These are phyloP conservation scores for Drosophila kuntzei DNA, from an alignment of 2,888 invertebrate genomes.

Conservation along the genomic window DNA sequence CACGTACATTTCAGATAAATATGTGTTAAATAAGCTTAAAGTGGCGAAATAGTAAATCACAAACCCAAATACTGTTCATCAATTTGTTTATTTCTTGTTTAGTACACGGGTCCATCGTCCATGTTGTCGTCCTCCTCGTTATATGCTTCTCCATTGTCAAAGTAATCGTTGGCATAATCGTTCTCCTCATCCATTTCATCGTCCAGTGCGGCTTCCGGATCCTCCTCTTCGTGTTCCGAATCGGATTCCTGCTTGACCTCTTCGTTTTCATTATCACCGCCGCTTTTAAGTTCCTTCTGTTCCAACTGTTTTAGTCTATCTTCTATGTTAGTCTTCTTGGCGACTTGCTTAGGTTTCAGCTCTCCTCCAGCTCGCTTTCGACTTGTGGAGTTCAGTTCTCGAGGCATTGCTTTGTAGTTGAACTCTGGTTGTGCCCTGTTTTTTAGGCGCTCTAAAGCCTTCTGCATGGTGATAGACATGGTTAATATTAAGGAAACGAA, in stretches of 20 bases:
- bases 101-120: constrained; percentile 93
- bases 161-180: constrained; percentile 94
- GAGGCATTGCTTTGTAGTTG: constrained; percentile 88
- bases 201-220: constrained; percentile 86
- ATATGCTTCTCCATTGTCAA: constrained; percentile 94
- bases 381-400: constrained; percentile 86
- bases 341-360: constrained; percentile 26
- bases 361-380: constrained; percentile 72
- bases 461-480: constrained; percentile 50
- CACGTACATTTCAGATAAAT: constrained; percentile 50
- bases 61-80: constrained; percentile 39
- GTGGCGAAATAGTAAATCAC: constrained; percentile 72
- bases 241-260: constrained; percentile 89
- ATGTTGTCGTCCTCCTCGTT: constrained; percentile 95
- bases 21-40: constrained; percentile 74
- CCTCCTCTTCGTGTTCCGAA: constrained; percentile 83
- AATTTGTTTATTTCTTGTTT: constrained; percentile 49
- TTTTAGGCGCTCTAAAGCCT: constrained; percentile 76
- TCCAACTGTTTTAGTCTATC: constrained; percentile 89
- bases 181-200: constrained; percentile 96
- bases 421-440: constrained; percentile 81
- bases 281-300: constrained; percentile 87
- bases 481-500: neutral
- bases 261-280: constrained; percentile 86
- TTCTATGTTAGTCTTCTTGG: constrained; percentile 81